These are phyloP conservation scores for Blera fallax DNA, from an alignment of 2,888 invertebrate species.

Conservation along the genomic window DNA sequence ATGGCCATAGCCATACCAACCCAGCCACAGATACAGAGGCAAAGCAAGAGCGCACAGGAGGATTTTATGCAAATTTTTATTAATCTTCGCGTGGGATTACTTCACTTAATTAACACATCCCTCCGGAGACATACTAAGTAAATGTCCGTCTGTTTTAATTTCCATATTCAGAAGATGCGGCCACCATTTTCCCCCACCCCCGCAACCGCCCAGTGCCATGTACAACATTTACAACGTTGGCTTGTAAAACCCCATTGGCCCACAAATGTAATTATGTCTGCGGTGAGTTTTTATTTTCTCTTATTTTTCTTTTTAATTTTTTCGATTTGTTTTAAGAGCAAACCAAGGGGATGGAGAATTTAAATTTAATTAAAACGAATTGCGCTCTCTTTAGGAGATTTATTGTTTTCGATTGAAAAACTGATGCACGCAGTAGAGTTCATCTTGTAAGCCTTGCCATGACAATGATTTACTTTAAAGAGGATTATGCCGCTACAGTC, in stretches of 20 bases:
- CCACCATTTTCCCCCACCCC: neutral
- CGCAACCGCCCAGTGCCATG: neutral
- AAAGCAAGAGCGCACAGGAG: slow-evolving; percentile 26
- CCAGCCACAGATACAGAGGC: too few species aligned
- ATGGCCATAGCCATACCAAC: too few species aligned
- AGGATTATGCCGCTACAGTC: slow-evolving; percentile 25
- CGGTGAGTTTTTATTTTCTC: slow-evolving; percentile 1
- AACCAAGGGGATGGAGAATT: slow-evolving; percentile 1
- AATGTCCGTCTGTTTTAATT: slow-evolving; percentile 64
- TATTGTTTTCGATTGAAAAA: slow-evolving; percentile 23
- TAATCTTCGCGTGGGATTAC: slow-evolving; percentile 72
- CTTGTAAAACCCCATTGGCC: slow-evolving; percentile 29
- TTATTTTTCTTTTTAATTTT: slow-evolving; percentile 9
- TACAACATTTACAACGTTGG: neutral
- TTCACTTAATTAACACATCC: slow-evolving; percentile 72
- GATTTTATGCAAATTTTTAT: slow-evolving; percentile 67
- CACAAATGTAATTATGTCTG: slow-evolving; percentile 68
- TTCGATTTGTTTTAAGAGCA: slow-evolving; percentile 19
- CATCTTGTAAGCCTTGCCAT: neutral
- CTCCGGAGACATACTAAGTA: slow-evolving; percentile 49
- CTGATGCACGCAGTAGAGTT: neutral
- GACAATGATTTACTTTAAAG: slow-evolving; percentile 37
- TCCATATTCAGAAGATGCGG: slow-evolving; percentile 46
- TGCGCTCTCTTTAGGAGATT: slow-evolving; percentile 45
- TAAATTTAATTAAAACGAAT: slow-evolving; percentile 59